phyloP scores from a whole-genome alignment of 2,113 vertebrate species.

The Ailuropoda melanoleuca region DNA sequence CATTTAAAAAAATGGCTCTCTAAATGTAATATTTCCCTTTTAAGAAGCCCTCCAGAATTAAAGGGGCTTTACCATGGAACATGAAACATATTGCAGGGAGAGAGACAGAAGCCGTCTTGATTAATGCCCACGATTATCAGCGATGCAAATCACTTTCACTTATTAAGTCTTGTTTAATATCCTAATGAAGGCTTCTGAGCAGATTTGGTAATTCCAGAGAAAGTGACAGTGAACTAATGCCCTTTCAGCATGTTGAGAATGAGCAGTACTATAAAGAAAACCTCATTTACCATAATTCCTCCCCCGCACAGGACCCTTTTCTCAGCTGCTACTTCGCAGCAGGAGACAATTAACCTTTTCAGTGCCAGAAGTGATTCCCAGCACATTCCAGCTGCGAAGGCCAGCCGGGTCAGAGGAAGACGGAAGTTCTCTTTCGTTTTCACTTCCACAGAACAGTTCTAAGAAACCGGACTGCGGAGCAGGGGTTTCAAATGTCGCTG shows the following conservation, averaged over 20 bases:
- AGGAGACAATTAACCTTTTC: conserved; percentile 90
- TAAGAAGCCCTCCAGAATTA: conserved; percentile 95
- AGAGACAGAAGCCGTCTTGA: conserved; percentile 96
- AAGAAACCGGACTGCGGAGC: conserved; percentile 66
- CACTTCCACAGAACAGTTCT: conserved; percentile 79
- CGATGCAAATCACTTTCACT: conserved; percentile 99
- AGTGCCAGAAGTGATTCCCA: conserved; percentile 83
- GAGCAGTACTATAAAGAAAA: conserved; percentile 86
- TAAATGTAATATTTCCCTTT: conserved; percentile 90
- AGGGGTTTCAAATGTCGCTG: conserved; percentile 26
- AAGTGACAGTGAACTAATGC: conserved; percentile 90
- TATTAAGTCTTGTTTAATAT: conserved; percentile 99
- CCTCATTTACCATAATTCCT: conserved; percentile 88
- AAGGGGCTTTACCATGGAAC: conserved; percentile 95
- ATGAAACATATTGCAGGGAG: conserved; percentile 93
- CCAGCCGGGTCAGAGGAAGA: conserved; percentile 83
- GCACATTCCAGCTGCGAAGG: conserved; percentile 86
- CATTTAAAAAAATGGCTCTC: conserved; percentile 88
- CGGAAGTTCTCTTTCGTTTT: conserved; percentile 85
- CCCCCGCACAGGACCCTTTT: conserved; percentile 85
- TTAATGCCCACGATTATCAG: conserved; percentile 98
- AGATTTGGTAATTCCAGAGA: conserved; percentile 94
- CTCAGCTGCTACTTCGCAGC: conserved; percentile 84
- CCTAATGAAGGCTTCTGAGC: conserved; percentile 98
- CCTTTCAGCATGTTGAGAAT: conserved; percentile 87